phyloP scores from a whole-genome alignment of 23 tunicate genomes.

The Ascidia mentula region DNA sequence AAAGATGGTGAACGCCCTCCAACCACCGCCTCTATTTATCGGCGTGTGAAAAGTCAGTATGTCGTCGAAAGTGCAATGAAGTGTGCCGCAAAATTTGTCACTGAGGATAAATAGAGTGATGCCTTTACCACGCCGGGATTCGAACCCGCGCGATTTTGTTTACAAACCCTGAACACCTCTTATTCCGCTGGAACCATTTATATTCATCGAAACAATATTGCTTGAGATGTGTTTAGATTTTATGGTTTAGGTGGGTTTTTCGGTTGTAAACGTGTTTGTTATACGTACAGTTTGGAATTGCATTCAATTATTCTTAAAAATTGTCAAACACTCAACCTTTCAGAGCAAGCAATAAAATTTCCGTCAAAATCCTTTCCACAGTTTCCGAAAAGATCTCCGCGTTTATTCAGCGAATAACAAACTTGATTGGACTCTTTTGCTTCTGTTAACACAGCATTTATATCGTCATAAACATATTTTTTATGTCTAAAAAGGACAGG shows the following conservation, averaged over 20 bases:
- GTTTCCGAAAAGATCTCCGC: not conserved
- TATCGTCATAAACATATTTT: too few species aligned
- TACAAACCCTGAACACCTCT: too few species aligned
- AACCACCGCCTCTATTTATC: not conserved
- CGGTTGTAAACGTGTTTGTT: too few species aligned
- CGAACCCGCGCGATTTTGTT: too few species aligned
- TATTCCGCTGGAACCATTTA: too few species aligned
- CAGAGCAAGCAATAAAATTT: not conserved
- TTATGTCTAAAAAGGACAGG: too few species aligned
- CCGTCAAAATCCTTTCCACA: not conserved
- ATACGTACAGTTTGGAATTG: too few species aligned
- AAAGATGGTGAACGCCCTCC: not conserved
- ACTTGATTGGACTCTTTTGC: slow-evolving; percentile 16
- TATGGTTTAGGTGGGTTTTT: too few species aligned
- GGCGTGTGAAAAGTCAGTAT: not conserved
- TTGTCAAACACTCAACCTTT: not conserved
- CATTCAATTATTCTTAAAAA: not conserved
- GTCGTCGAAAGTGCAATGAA: not conserved
- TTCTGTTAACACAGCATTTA: too few species aligned
- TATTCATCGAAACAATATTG: too few species aligned
- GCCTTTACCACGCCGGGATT: too few species aligned
- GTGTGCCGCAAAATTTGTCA: not conserved
- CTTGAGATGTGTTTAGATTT: too few species aligned
- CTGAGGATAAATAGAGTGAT: not conserved
- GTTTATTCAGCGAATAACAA: slow-evolving; percentile 15